These are phyloP conservation scores for Aphaenogaster ashmeadi DNA, from an alignment of 1,140 invertebrate species.

Conservation along the genomic window DNA sequence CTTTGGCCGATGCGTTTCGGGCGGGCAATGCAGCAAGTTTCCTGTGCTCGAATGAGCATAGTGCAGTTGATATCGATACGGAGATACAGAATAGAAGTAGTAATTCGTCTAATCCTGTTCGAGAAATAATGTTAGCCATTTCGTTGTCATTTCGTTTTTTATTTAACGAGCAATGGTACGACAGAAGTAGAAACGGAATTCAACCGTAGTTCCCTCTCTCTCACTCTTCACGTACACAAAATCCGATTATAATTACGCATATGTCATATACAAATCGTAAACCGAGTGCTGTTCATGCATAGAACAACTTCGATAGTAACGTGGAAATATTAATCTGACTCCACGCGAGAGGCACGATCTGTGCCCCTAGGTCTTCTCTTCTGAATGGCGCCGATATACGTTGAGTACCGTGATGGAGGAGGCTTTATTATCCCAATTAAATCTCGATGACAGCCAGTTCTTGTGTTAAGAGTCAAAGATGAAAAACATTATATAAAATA, in stretches of 20 bases:
- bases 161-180: neutral
- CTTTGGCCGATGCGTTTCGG: slow-evolving; percentile 27
- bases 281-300: slow-evolving; percentile 2
- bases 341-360: slow-evolving; percentile 32
- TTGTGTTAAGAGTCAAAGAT: neutral
- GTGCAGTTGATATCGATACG: slow-evolving; percentile 36
- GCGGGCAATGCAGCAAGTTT: neutral
- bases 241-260: neutral
- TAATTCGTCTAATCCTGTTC: neutral
- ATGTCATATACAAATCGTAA: neutral
- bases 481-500: neutral
- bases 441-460: neutral
- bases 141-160: neutral
- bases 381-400: slow-evolving; percentile 14
- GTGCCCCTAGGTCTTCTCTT: neutral
- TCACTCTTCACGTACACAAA: neutral
- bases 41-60: slow-evolving; percentile 2
- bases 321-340: slow-evolving; percentile 46
- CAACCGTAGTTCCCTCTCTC: neutral
- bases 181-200: neutral
- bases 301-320: slow-evolving; percentile 26
- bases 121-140: neutral
- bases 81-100: neutral
- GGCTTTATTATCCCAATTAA: slow-evolving; percentile 45
- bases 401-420: neutral